phyloP scores from a whole-genome alignment of 1,140 invertebrate species.

The Heliothis subflexa region DNA sequence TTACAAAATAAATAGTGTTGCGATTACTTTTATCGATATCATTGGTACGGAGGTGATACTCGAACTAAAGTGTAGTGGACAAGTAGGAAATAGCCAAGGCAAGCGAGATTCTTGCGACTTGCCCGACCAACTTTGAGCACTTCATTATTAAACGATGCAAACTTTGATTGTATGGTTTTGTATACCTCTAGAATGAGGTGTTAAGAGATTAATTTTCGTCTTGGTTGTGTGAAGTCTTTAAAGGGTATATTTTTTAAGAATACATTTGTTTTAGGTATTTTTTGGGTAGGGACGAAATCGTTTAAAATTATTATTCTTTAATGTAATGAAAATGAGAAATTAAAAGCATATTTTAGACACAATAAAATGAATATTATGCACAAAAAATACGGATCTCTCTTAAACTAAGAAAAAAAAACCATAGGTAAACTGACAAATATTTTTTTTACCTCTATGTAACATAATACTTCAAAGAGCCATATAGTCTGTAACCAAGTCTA shows the following conservation, averaged over 20 bases:
- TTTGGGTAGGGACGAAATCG: background rate
- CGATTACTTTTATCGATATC: slow-evolving; percentile 33
- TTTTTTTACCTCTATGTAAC: background rate
- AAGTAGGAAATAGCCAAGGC: slow-evolving; percentile 82
- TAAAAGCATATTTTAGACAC: no score
- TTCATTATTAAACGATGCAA: slow-evolving; percentile 59
- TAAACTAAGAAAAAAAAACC: no score
- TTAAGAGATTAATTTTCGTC: slow-evolving; percentile 10
- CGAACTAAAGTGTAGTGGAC: slow-evolving; percentile 56
- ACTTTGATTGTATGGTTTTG: slow-evolving; percentile 20
- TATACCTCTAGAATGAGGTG: slow-evolving; percentile 17
- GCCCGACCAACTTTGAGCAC: slow-evolving; percentile 58
- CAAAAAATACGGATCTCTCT: no score
- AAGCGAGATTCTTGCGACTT: slow-evolving; percentile 72
- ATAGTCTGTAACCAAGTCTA: background rate
- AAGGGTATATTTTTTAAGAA: background rate
- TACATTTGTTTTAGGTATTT: background rate
- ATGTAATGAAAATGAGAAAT: no score
- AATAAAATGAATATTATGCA: no score
- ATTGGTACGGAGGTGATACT: slow-evolving; percentile 53
- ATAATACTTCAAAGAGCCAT: background rate
- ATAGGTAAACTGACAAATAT: background rate
- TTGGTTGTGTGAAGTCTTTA: background rate
- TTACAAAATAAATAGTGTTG: background rate
- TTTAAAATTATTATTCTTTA: no score